A percentile compares a stretch with the other conserved stretches of the same genome.
These are phyloP conservation scores for Tetramorium alpestre DNA, from an alignment of 1,140 invertebrate genomes.

Conservation along the genomic window DNA sequence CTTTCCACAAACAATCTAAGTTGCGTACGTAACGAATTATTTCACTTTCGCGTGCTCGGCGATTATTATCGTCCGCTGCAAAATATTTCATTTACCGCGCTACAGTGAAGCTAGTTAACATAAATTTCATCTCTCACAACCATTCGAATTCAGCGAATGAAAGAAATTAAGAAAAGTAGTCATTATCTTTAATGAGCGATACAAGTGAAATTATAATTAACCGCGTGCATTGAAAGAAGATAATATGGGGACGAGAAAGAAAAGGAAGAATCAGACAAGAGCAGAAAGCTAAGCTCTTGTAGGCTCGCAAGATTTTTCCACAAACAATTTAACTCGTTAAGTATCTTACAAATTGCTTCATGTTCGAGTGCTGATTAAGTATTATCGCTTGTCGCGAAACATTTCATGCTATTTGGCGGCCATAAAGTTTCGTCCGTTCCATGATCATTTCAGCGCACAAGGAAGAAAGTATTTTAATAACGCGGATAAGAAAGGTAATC, in stretches of 20 bases:
- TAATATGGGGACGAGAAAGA: neutral
- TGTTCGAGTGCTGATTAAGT: neutral
- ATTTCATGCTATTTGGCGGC: neutral
- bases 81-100: slow-evolving; percentile 20
- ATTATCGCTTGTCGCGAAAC: neutral
- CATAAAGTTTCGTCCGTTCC: neutral
- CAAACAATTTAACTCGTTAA: neutral
- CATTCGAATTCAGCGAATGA: neutral
- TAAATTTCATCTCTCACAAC: slow-evolving; percentile 4
- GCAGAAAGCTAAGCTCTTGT: neutral
- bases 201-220: slow-evolving; percentile 27
- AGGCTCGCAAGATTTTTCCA: neutral
- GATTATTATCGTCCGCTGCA: slow-evolving; percentile 24
- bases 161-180: slow-evolving; percentile 27
- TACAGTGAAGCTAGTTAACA: neutral
- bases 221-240: neutral
- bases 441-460: too few relatives aligned
- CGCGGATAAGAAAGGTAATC: slow-evolving; percentile 19
- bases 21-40: slow-evolving; percentile 38
- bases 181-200: slow-evolving; percentile 31
- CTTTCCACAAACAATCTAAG: slow-evolving; percentile 40
- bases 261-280: neutral
- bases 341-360: neutral
- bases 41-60: slow-evolving; percentile 24
- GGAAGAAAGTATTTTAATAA: slow-evolving; percentile 34